Evolutionary conservation across 2,888 invertebrate genomes (phyloP).

Genomic region (Heteromyza rotundicornis): DNA sequence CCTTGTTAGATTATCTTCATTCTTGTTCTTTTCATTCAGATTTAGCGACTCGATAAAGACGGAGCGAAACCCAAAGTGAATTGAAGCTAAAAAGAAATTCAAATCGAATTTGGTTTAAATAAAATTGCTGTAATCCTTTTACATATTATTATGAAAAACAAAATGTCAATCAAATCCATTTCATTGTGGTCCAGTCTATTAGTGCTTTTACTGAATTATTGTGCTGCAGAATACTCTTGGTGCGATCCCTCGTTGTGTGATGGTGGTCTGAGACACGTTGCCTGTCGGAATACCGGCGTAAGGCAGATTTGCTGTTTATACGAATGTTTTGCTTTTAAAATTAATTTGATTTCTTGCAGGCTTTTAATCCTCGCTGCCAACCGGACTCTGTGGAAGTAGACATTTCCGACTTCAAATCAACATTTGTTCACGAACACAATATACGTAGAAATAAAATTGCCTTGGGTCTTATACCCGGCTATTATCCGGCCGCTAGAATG

Average conservation of each 20-base stretch:
- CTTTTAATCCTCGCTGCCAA: slow-evolving; percentile 48
- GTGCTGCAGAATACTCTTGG: slow-evolving; percentile 43
- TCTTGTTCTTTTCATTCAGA: slow-evolving; percentile 14
- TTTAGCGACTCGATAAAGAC: slow-evolving; percentile 19
- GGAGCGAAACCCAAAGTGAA: too few species aligned
- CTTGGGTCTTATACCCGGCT: slow-evolving; percentile 57
- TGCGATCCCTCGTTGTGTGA: slow-evolving; percentile 51
- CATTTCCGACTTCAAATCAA: slow-evolving; percentile 41
- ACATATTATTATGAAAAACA: not conserved
- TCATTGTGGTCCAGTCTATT: slow-evolving; percentile 13
- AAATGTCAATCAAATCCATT: slow-evolving; percentile 31
- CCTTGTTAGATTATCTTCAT: not conserved
- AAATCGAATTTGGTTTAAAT: not conserved
- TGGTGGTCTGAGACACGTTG: slow-evolving; percentile 46
- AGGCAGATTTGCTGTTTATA: slow-evolving; percentile 14
- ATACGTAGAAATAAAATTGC: slow-evolving; percentile 57
- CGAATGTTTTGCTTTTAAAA: not conserved
- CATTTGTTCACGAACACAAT: slow-evolving; percentile 57
- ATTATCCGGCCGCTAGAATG: slow-evolving; percentile 58
- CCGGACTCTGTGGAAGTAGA: slow-evolving; percentile 52
- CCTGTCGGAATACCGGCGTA: slow-evolving; percentile 58
- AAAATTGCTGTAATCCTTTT: not conserved
- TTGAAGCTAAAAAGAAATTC: too few species aligned
- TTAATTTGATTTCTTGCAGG: slow-evolving; percentile 33
- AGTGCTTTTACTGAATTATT: not conserved